Percentiles rank a stretch among this genome's conserved stretches.
Evolutionary conservation across 2,797 vertebrate genomes (phyloP).

Genomic region (Malacoctenus gilli): DNA sequence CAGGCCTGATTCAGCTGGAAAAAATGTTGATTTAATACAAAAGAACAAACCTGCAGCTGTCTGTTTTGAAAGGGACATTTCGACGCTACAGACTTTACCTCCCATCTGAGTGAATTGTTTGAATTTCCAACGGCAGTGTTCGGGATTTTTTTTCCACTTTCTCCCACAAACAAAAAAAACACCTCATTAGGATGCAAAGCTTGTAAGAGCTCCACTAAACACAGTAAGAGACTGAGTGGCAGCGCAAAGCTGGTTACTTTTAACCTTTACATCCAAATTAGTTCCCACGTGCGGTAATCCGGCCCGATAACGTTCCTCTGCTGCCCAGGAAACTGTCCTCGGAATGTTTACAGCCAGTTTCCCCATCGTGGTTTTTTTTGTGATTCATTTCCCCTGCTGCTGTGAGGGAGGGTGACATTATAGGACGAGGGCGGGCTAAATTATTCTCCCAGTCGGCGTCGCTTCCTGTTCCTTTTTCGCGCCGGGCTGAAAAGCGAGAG

Average conservation of each 20-base stretch:
- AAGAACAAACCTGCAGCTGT: too few species aligned
- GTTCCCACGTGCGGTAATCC: conserved; percentile 44
- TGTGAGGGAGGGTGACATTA: conserved; percentile 64
- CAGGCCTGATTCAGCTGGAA: conserved; percentile 22
- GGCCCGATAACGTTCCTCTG: conserved; percentile 48
- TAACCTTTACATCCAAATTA: conserved; percentile 58
- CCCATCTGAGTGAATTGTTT: too few species aligned
- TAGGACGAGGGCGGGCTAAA: conserved; percentile 40
- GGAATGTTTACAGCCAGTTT: conserved; percentile 66
- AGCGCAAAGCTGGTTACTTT: conserved; percentile 47
- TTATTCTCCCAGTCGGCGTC: conserved; percentile 36
- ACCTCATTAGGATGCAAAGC: conserved; percentile 50
- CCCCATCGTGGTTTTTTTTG: conserved; percentile 47
- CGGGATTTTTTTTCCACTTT: conserved; percentile 32
- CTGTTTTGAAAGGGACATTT: too few species aligned
- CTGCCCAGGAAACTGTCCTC: conserved; percentile 57
- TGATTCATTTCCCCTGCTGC: conserved; percentile 58
- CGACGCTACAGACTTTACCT: too few species aligned
- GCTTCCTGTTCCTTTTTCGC: conserved; percentile 40
- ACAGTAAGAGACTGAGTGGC: conserved; percentile 39
- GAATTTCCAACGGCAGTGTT: too few species aligned
- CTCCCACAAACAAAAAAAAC: conserved; percentile 22
- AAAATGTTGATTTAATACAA: conserved; percentile 9
- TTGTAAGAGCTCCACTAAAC: conserved; percentile 44
- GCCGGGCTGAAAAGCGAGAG: conserved; percentile 26